Base-by-base conservation (phyloP, 2,888 invertebrate genomes). In the Apeira syringaria region DNA sequence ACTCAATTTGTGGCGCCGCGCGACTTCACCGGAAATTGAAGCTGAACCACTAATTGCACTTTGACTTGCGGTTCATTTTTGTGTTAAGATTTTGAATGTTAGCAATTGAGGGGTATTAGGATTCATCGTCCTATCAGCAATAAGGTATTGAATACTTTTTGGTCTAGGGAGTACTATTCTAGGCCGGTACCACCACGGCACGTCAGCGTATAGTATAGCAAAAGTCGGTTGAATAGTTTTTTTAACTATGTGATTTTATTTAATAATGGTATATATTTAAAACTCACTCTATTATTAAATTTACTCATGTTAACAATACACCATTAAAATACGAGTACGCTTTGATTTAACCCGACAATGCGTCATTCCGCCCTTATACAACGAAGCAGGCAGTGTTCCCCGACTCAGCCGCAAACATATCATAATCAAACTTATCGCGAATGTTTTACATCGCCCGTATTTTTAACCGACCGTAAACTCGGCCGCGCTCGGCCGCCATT, bases 361-460 rank as follows among this genome's bases (percentile, higher is more conserved):
- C 36, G 32, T 25, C 26, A 28, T 31, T 24, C 24, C 35, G 15
- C 10, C 13, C 20, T 30, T 44, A 44, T 42, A 50, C 43, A 44
- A 46, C 45, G 25, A 50, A 35, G 35, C 42, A 42, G 35, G 44
- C 50, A 47, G 44, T 43, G 32, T 30, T 45, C 45, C 34, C 40
- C 50, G 20, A 40, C 44, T 50, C 48, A 43, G 44, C 53, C 27
- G 20, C 15, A 47, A 30, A 53, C 48, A 53, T 50, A 45, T 33
- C 37, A 36, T 53, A 51, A 52, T 53, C 48, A 51, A 53, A 53
- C 39, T 53, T 53, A 52, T 53, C 56, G 51, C 46, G 30, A 34
- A 18, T 42, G 47, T 41, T 43, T 37, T 40, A 41, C 27, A 28
- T 36, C 40, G 44, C 33, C 44, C 53, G 41, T 51, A 48, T 56